Evolutionary conservation across 2,113 vertebrate species (phyloP), one percentile per base, ranked within the genome.

Genomic region (Solenodon paradoxus): DNA sequence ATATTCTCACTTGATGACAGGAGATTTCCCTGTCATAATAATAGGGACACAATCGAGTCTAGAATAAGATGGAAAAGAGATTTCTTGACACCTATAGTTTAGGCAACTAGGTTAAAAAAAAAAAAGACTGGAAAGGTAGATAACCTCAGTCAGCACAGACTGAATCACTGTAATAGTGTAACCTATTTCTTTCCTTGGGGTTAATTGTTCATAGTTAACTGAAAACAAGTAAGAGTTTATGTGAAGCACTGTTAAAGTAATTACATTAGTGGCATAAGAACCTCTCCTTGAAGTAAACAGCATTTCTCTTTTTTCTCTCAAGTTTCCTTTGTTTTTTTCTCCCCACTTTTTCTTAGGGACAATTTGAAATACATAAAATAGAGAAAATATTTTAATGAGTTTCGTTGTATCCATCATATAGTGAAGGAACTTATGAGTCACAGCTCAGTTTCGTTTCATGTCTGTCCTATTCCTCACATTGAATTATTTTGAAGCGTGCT

Each of bases 1-100:
- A 71, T 86, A n/a, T 0, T 63, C 66, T 75, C 35, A 79, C 64
- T 92, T 71, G 40, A 63, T 83, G 84, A 94, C 45, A 75, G 69
- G 49, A 93, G 77, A 91, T 86, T 53, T 90, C 77, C 82, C 69
- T 92, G 15, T 95, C 78, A 81, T 42, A 89, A 86, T 66, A 93
- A 77, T 22, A 57, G 64, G 47, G 32, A 81, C 79, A 78, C 72
- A 75, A 47, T 16, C 59, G 55, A 89, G 38, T 61, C 88, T 64
- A 53, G 20, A 40, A 61, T 40, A 95, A 89, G 47, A 74, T 78
- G 51, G 47, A 80, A 75, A 79, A 72, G 61, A 80, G 26, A n/a
- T 66, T 88, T 38, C 20, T 63, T 75, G 61, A 51, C 26, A 77
- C 9, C 59, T 82, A 16, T 16, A 61, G n/a, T n/a, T n/a, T n/a